A percentile compares a stretch with the other conserved stretches of the same genome.
Conservation (phyloP, 2,888 invertebrate genomes). For the Nomada fucata region DNA sequence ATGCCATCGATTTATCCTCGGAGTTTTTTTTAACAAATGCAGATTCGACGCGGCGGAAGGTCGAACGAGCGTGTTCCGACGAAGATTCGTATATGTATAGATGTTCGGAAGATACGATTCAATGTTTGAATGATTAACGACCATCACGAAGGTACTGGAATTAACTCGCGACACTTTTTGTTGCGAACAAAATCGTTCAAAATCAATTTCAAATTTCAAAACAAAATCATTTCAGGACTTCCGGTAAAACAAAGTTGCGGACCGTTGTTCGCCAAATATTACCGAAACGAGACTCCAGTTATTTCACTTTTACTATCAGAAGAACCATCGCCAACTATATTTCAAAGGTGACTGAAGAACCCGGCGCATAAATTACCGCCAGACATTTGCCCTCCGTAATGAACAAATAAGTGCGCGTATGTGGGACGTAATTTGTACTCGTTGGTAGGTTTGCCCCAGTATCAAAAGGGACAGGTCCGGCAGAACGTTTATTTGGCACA, state of each 20-base stretch:
- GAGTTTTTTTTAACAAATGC: not conserved
- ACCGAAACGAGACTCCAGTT: not conserved
- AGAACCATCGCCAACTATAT: not conserved
- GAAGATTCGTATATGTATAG: not conserved
- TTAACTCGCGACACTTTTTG: not conserved
- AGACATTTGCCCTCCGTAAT: not conserved
- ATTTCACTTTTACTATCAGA: not conserved
- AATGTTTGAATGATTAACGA: not conserved
- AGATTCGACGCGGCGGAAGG: conserved; percentile 4
- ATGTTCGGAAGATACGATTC: not conserved
- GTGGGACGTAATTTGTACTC: conserved; percentile 24
- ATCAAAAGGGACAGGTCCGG: conserved; percentile 37
- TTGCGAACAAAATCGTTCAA: too few relatives aligned
- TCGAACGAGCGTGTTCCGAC: too few relatives aligned
- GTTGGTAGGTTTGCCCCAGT: conserved; percentile 28
- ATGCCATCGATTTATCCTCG: not conserved
- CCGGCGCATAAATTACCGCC: not conserved
- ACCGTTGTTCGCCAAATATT: too few relatives aligned
- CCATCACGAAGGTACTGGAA: not conserved
- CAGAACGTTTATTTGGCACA: conserved; percentile 54
- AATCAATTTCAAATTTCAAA: too few relatives aligned
- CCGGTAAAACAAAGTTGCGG: too few relatives aligned
- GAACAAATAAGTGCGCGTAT: conserved; percentile 31
- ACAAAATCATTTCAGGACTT: too few relatives aligned
- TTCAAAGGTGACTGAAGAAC: too few relatives aligned